These are phyloP conservation scores for Arvicanthis niloticus DNA, from an alignment of 2,113 vertebrate species.

Conservation along the genomic window DNA sequence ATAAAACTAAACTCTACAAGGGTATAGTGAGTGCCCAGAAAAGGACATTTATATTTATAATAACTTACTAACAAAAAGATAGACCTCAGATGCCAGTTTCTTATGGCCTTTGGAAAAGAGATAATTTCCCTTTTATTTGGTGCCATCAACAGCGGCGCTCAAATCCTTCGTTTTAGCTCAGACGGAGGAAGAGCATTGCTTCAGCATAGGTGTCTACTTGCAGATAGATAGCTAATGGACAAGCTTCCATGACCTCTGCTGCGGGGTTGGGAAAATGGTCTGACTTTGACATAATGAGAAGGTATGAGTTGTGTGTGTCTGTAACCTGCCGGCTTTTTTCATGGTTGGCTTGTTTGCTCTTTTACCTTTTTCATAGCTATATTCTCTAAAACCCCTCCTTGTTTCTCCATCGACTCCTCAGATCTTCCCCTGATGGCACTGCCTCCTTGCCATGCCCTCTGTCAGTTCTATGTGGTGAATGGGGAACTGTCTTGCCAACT, in stretches of 20 bases:
- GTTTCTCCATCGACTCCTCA: conserved; percentile 73
- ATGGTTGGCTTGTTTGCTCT: not conserved
- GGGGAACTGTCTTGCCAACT: conserved; percentile 97
- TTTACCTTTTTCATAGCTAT: not conserved
- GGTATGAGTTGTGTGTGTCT: not conserved
- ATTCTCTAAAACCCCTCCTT: not conserved
- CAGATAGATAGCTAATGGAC: not conserved
- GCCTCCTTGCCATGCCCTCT: conserved; percentile 96
- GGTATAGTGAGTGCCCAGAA: not conserved
- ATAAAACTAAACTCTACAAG: not conserved
- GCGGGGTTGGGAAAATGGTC: no score
- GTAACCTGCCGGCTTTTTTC: not conserved
- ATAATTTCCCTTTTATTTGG: not conserved
- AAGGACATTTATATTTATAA: not conserved
- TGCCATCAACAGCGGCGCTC: not conserved
- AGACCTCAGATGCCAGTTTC: not conserved
- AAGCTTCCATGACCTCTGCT: not conserved
- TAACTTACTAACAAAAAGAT: not conserved
- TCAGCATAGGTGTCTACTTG: rapidly evolving
- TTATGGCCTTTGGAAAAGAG: not conserved
- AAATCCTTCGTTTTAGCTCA: not conserved
- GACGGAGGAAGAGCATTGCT: not conserved
- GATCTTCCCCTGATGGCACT: conserved; percentile 96
- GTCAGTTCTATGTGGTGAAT: conserved; percentile 96
- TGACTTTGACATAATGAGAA: not conserved